Base-by-base conservation (phyloP, 2,113 vertebrate genomes). In the Sphyrna mokarran region DNA sequence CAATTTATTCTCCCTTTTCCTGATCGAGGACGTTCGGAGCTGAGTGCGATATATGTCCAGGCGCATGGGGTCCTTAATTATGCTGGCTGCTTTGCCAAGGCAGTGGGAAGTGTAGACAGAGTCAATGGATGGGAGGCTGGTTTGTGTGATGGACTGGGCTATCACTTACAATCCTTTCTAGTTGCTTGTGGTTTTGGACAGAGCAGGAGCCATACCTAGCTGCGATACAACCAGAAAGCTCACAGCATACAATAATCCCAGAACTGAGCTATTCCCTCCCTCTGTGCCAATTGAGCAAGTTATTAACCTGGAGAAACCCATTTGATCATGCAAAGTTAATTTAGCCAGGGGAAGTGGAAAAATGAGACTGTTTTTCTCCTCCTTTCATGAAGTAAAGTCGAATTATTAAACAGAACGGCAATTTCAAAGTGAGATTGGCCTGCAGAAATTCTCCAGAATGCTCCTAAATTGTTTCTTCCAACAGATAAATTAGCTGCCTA, bases 281-380 rank as follows among this genome's bases (percentile, higher is more conserved):
- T 0, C 10, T 54, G 72, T 22, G 63, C 16, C 16, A 93, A 40
- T 16, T 7, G 80, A 83, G 61, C 61, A 66, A 37, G 6, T 66
- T 93, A 66, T 93, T 93, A 93, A 93, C 61, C 33, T n/a, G 63
- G 61, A 37, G 89, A 93, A 93, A 66, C 33, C 58, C 89, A 63
- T 66, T 93, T 66, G 89, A 93, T 93, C 29, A 93, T 37, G 33
- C 63, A 63, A 66, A n/a, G n/a, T 66, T 93, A 93, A 93, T 93
- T 93, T 93, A 66, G 33, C 61, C 61, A 20, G 16, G 37, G 89
- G 61, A 18, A 37, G 63, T n/a, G 66, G 63, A 61, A 63, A 90
- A 90, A 90, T 33, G 89, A 18, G 58, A 91, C 14, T 37, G 3
- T 14, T 23, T 48, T 86, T 13, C 37, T 90, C 29, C 61, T 61